Conservation (phyloP, 2,797 vertebrate species). For the Sebastolobus alascanus region DNA sequence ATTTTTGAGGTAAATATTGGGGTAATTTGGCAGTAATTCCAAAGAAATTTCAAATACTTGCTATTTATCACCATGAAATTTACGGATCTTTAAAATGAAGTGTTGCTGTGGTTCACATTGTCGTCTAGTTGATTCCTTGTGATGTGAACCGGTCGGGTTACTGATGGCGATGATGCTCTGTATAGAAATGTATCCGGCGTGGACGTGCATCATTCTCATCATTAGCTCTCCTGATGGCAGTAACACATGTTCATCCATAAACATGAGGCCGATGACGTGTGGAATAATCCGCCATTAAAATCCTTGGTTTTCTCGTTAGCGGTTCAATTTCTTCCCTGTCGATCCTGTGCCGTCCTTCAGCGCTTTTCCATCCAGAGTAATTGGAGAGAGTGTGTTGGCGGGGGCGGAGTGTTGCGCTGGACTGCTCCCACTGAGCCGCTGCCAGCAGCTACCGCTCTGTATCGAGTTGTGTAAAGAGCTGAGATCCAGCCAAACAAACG, state of each 20-base stretch:
- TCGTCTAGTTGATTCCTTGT: neutral
- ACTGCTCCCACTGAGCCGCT: conserved; percentile 44
- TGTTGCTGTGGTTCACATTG: neutral
- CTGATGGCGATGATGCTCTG: neutral
- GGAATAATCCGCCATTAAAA: conserved; percentile 39
- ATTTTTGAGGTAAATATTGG: too few relatives aligned
- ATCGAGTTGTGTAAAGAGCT: conserved; percentile 63
- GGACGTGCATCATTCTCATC: conserved; percentile 6
- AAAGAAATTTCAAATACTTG: too few relatives aligned
- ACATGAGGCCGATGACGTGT: conserved; percentile 31
- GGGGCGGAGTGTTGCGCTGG: conserved; percentile 29
- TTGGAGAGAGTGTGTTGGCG: conserved; percentile 57
- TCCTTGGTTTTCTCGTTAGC: conserved; percentile 34
- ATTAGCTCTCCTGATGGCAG: conserved; percentile 15
- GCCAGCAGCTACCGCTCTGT: conserved; percentile 69
- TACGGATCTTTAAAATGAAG: too few relatives aligned
- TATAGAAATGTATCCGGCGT: neutral
- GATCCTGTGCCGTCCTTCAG: conserved; percentile 45
- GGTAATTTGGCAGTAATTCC: too few relatives aligned
- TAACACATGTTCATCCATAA: conserved; percentile 37
- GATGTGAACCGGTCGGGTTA: neutral
- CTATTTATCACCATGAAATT: too few relatives aligned
- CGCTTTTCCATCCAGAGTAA: conserved; percentile 51
- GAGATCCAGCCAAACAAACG: conserved; percentile 68
- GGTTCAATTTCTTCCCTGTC: conserved; percentile 35